Evolutionary conservation across 1,140 invertebrate genomes (phyloP).

Genomic region (Trialeurodes vaporariorum): DNA sequence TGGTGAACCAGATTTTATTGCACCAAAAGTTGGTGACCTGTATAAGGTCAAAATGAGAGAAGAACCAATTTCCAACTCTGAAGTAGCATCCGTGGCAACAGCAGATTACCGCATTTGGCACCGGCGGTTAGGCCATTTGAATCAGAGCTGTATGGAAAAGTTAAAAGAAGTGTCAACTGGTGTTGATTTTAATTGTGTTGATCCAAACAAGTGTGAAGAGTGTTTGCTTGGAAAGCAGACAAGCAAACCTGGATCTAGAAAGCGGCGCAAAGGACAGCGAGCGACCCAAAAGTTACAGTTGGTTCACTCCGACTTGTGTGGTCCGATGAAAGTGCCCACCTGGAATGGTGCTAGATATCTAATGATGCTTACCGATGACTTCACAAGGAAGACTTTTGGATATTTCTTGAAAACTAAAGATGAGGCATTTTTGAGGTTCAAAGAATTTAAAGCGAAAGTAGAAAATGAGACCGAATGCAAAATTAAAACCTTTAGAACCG

Average conservation of each 20-base stretch:
- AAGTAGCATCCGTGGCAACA: not conserved
- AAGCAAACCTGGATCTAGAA: not conserved
- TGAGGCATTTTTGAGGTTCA: conserved; percentile 11
- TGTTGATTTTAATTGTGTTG: not conserved
- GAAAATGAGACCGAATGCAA: conserved; percentile 14
- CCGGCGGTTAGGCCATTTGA: not conserved
- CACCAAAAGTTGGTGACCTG: not conserved
- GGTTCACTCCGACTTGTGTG: conserved; percentile 31
- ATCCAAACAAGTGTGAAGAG: not conserved
- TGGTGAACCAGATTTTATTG: not conserved
- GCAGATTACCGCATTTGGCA: not conserved
- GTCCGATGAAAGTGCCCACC: conserved; percentile 33
- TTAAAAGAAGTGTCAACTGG: not conserved
- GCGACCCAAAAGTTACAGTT: conserved; percentile 8
- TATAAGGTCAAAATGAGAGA: not conserved
- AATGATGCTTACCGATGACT: conserved; percentile 37
- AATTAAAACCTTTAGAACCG: conserved; percentile 15
- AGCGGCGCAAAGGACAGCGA: not conserved
- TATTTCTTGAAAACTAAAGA: conserved; percentile 11
- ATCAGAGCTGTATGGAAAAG: not conserved
- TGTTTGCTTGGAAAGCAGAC: not conserved
- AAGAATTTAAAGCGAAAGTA: conserved; percentile 11
- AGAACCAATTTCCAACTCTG: not conserved
- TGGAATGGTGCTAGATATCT: conserved; percentile 32
- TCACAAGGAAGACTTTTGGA: not conserved